phyloP scores from a whole-genome alignment of 1,140 invertebrate species.

The Harlomillsia oculata region DNA sequence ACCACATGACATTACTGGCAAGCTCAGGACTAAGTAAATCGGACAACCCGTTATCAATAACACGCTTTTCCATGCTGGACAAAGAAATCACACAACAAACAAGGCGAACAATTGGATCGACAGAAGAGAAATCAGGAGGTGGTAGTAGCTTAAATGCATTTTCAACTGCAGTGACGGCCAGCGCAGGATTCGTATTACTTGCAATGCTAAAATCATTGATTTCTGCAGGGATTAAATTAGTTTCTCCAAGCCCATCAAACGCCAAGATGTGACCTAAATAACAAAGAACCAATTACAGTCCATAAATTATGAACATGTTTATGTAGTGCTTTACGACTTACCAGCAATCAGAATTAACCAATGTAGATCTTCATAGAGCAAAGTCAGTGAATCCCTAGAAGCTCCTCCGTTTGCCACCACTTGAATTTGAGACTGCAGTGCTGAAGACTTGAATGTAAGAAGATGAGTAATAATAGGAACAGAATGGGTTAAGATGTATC shows the following conservation, averaged over 20 bases:
- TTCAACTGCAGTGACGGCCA: constrained; percentile 47
- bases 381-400: constrained; percentile 42
- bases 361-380: constrained; percentile 74
- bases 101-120: constrained; percentile 43
- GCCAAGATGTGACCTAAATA: constrained; percentile 50
- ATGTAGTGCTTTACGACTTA: constrained; percentile 30
- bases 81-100: constrained; percentile 56
- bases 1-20: constrained; percentile 66
- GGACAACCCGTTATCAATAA: constrained; percentile 50
- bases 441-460: constrained; percentile 27
- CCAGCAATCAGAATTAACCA: constrained; percentile 75
- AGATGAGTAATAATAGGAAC: constrained; percentile 22
- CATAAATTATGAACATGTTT: neutral
- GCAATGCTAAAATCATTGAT: constrained; percentile 45
- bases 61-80: constrained; percentile 57
- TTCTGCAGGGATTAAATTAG: constrained; percentile 61
- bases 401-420: constrained; percentile 12
- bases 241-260: constrained; percentile 63
- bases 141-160: constrained; percentile 52
- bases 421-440: constrained; percentile 25
- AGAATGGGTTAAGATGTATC: constrained; percentile 38
- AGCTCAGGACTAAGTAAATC: constrained; percentile 69
- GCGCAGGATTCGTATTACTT: constrained; percentile 12
- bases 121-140: constrained; percentile 38
- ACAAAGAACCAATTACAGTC: neutral